Evolutionary conservation across 2,888 invertebrate species (phyloP), one percentile per base, ranked within the genome.

Genomic region (Brachyopa scutellaris): DNA sequence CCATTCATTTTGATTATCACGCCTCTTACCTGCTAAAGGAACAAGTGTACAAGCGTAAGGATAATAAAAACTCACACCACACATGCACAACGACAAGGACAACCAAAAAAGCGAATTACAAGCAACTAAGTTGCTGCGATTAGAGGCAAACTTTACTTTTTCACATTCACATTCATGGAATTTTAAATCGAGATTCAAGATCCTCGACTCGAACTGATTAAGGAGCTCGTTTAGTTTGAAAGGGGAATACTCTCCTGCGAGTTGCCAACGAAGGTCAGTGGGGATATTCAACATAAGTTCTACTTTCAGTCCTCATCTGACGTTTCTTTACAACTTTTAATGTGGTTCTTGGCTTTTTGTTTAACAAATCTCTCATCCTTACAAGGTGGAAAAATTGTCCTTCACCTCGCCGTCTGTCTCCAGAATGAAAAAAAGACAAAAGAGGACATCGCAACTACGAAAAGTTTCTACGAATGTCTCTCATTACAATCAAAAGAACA

Each of bases 291-390:
- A 31, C 51, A 59, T n/a, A n/a, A n/a, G 59, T 49, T 62, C 53
- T 15, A 11, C 47, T 57, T 21, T 57, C 15, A 21, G 9, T 26
- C 23, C 2, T 6, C 26, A 5, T 17, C 13, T 26, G 29, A 40
- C 36, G 51, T 3, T 40, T 7, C 38, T 53, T 67, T 47, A 36
- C 61, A 69, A 69, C 61, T 77, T 77, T 69, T 77, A 76, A 67
- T 67, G 76, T 53, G 67, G 51, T 67, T 59, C 59, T 67, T 76
- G 62, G 69, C 26, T 62, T 62, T 77, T 70, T 76, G 61, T 69
- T 36, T 19, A 38, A 49, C 77, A 69, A 61, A 69, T 62, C 36
- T 31, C 9, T 3, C 4, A 13, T n/a, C n/a, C 40, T 23, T 21
- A 45, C 26, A 67, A 47, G 31, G n/a, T n/a, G n/a, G n/a, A n/a